phyloP scores from a whole-genome alignment of 2,888 invertebrate species.

The Cryptocephalus primarius region DNA sequence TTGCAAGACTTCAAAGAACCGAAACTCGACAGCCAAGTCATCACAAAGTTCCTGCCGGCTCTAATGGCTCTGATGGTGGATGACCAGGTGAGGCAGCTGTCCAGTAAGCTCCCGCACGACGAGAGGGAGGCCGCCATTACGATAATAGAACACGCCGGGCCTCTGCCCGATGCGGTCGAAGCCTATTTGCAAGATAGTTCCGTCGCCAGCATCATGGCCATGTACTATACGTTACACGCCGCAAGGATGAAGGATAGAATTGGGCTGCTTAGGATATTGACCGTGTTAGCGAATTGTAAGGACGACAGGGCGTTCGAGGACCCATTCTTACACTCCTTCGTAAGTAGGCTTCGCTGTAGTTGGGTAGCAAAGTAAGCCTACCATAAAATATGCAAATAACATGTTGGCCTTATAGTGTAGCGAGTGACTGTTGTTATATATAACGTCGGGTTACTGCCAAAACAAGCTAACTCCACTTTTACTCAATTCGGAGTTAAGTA shows the following conservation, averaged over 20 bases:
- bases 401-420: too few species aligned
- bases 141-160: slow-evolving; percentile 87
- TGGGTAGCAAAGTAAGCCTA: not conserved
- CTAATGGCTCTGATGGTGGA: slow-evolving; percentile 89
- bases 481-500: too few species aligned
- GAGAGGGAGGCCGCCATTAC: slow-evolving; percentile 88
- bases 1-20: slow-evolving; percentile 93
- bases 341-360: slow-evolving; percentile 28
- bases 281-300: slow-evolving; percentile 81
- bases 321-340: slow-evolving; percentile 86
- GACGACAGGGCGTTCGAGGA: slow-evolving; percentile 90
- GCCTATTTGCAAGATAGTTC: slow-evolving; percentile 85
- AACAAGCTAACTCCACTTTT: too few species aligned
- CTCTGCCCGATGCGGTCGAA: slow-evolving; percentile 87
- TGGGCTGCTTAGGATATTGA: slow-evolving; percentile 75
- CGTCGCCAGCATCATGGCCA: slow-evolving; percentile 84
- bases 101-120: slow-evolving; percentile 81
- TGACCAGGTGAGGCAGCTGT: slow-evolving; percentile 72
- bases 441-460: too few species aligned
- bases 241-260: slow-evolving; percentile 71
- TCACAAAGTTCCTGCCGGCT: slow-evolving; percentile 89
- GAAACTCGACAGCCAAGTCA: slow-evolving; percentile 83
- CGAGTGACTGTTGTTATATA: too few species aligned
- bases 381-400: not conserved
- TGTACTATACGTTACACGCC: slow-evolving; percentile 89